phyloP scores from a whole-genome alignment of 2,113 vertebrate species.

The Actinemys pallida region DNA sequence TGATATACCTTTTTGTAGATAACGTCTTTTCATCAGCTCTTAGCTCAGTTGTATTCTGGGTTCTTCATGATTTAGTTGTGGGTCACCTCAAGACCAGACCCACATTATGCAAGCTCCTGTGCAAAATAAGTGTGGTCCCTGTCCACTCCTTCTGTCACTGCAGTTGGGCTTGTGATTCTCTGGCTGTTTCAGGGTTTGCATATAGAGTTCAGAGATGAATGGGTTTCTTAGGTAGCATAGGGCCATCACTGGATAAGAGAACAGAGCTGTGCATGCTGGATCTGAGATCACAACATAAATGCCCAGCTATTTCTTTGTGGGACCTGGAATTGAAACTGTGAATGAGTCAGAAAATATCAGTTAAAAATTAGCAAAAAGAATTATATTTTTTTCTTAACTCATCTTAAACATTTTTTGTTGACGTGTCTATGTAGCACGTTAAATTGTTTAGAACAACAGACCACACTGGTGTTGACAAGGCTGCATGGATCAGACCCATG shows the following conservation, averaged over 20 bases:
- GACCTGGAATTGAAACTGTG: neutral
- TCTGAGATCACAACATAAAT: neutral
- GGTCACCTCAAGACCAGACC: neutral
- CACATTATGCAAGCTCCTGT: accelerated
- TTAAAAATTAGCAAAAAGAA: neutral
- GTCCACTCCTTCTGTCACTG: neutral
- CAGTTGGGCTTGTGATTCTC: neutral
- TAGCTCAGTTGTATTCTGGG: neutral
- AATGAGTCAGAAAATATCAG: neutral
- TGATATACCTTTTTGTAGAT: neutral
- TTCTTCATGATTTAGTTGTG: neutral
- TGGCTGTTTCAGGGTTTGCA: neutral
- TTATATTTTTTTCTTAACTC: neutral
- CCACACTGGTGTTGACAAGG: neutral
- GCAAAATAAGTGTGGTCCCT: neutral
- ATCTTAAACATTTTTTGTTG: neutral
- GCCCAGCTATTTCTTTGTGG: neutral
- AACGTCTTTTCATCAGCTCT: neutral
- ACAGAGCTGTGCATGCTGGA: neutral
- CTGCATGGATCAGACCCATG: neutral
- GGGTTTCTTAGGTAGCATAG: neutral
- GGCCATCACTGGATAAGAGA: neutral
- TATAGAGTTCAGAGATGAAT: neutral
- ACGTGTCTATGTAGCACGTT: neutral
- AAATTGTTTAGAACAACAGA: neutral